Conservation (phyloP, 2,797 vertebrate genomes). For the Octomys mimax region DNA sequence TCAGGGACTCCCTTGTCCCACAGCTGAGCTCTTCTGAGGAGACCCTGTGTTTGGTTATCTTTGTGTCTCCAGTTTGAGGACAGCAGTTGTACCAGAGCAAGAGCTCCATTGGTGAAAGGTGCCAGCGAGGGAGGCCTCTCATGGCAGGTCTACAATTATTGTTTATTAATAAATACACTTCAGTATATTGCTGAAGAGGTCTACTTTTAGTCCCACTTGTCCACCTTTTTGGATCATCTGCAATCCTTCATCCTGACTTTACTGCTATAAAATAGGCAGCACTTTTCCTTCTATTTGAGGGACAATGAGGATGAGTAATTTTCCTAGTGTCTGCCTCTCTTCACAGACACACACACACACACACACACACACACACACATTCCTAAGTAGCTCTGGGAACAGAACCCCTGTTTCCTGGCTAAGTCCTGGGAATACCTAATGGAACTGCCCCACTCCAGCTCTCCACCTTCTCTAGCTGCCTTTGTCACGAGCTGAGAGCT, state of each 20-base stretch:
- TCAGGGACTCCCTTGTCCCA: not conserved
- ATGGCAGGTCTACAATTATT: not conserved
- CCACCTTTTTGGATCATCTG: not conserved
- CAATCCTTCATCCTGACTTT: not conserved
- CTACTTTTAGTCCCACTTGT: not conserved
- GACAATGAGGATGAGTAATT: not conserved
- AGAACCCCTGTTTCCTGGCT: not conserved
- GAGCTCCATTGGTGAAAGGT: not conserved
- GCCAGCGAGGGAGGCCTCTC: not conserved
- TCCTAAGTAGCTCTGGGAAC: not conserved
- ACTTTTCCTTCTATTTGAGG: not conserved
- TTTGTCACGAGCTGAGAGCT: slow-evolving; percentile 66
- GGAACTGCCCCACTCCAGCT: slow-evolving; percentile 22
- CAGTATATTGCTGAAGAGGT: not conserved
- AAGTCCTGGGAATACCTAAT: not conserved
- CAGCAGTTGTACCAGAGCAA: not conserved
- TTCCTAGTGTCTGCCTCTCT: not conserved
- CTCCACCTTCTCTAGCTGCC: slow-evolving; percentile 17
- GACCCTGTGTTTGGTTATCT: not conserved
- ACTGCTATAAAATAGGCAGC: not conserved
- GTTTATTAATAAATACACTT: not conserved
- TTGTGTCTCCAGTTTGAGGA: not conserved
- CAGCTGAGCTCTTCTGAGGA: not conserved
- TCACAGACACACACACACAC: not conserved
- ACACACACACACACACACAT: not conserved